Conservation (phyloP, 2,113 vertebrate species). For the Isurus oxyrinchus region DNA sequence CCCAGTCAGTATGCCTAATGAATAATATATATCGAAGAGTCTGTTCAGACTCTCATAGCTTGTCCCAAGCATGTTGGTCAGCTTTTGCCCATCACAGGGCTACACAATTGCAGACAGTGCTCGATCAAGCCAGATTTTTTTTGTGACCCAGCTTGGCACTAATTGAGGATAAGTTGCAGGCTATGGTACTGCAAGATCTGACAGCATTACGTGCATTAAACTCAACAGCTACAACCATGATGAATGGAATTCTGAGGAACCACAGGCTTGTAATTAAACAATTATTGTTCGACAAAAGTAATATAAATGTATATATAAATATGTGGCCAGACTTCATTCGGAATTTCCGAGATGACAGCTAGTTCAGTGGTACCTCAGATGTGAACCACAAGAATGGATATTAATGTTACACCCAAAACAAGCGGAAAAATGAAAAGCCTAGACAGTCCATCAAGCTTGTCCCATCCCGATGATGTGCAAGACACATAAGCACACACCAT, state of each 20-base stretch:
- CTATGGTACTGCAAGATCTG: not conserved
- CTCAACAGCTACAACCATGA: not conserved
- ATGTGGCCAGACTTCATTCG: not conserved
- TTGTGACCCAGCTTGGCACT: not conserved
- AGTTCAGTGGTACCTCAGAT: not conserved
- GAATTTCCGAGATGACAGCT: not conserved
- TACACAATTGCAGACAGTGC: not conserved
- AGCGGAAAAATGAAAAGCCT: not conserved
- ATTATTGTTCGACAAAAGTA: not conserved
- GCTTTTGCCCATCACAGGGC: no score
- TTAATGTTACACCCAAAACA: not conserved
- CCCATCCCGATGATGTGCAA: not conserved
- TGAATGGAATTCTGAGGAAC: not conserved
- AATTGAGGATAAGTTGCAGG: not conserved
- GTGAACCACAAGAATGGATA: not conserved
- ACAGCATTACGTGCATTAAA: not conserved
- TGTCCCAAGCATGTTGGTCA: not conserved
- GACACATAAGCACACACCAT: not conserved
- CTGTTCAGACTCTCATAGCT: no score
- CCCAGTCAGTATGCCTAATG: not conserved
- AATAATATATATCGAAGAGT: no score
- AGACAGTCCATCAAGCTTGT: not conserved
- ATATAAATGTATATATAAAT: not conserved
- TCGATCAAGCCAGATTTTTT: not conserved
- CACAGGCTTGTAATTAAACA: not conserved